phyloP scores from a whole-genome alignment of 1,140 invertebrate genomes.

The Tetragnatha versicolor region DNA sequence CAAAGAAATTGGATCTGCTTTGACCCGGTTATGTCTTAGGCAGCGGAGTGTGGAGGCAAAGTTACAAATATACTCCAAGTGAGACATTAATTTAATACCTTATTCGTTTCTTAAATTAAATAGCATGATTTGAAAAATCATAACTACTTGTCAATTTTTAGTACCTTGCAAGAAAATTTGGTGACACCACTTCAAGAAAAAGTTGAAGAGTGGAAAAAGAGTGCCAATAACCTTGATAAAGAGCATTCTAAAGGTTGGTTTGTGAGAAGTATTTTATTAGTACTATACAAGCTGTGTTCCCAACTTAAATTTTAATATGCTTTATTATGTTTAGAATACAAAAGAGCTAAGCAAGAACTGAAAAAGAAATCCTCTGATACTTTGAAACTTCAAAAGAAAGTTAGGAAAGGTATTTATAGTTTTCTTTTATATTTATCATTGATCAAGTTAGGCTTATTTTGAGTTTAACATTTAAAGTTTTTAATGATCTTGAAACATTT shows the following conservation, averaged over 20 bases:
- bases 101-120: background rate
- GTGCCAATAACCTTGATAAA: constrained; percentile 82
- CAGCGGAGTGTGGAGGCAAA: constrained; percentile 94
- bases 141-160: background rate
- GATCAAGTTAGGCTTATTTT: too few species aligned
- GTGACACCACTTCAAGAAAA: constrained; percentile 86
- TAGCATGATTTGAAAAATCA: background rate
- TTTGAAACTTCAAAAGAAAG: constrained; percentile 85
- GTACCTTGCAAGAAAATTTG: constrained; percentile 69
- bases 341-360: constrained; percentile 83
- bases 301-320: background rate
- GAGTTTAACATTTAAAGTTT: too few species aligned
- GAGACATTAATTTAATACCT: background rate
- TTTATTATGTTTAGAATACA: constrained; percentile 74
- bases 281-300: background rate
- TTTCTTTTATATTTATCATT: too few species aligned
- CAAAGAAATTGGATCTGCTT: constrained; percentile 92
- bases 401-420: constrained; percentile 61
- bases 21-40: constrained; percentile 91
- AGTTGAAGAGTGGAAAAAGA: constrained; percentile 88
- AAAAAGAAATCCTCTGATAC: constrained; percentile 90
- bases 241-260: constrained; percentile 81
- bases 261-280: background rate
- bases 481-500: too few species aligned
- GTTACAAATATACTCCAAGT: constrained; percentile 60